These are phyloP conservation scores for Scleropages formosus DNA, from an alignment of 2,797 vertebrate genomes.

Conservation along the genomic window DNA sequence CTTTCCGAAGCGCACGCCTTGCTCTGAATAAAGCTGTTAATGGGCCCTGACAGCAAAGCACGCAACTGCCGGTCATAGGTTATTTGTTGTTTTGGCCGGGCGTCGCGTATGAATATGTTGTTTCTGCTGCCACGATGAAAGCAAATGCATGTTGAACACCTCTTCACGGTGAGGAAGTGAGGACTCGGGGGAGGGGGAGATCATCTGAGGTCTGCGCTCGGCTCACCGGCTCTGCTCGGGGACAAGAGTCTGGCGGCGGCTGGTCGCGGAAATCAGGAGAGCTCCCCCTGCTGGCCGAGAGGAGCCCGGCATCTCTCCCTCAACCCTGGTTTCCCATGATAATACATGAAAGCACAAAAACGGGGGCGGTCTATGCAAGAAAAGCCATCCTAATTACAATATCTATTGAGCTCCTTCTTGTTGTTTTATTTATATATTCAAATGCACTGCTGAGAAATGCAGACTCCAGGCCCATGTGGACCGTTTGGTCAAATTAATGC, in stretches of 20 bases:
- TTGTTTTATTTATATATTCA: not conserved
- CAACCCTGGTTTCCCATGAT: not conserved
- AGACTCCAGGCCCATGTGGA: not conserved
- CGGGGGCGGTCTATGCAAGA: not conserved
- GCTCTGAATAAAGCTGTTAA: conserved; percentile 24
- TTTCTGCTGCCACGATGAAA: conserved; percentile 16
- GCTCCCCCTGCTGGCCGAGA: conserved; percentile 64
- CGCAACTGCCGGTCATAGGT: conserved; percentile 16
- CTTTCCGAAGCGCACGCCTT: conserved; percentile 20
- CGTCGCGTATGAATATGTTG: conserved; percentile 19
- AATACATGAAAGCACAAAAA: not conserved
- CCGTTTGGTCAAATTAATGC: not conserved
- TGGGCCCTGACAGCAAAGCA: not conserved
- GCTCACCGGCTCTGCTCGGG: conserved; percentile 27
- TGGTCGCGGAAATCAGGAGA: conserved; percentile 49
- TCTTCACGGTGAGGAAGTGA: not conserved
- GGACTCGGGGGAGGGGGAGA: conserved; percentile 44
- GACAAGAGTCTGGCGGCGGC: conserved; percentile 11
- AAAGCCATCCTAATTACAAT: conserved; percentile 1
- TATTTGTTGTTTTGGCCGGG: not conserved
- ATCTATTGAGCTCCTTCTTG: not conserved
- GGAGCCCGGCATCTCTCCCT: not conserved
- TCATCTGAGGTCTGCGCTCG: conserved; percentile 69
- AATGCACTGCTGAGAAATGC: not conserved
- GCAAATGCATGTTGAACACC: conserved; percentile 15